Percentiles rank a stretch among this genome's conserved stretches.
These are phyloP conservation scores for Apis mellifera DNA, from an alignment of 1,140 invertebrate genomes.

Conservation along the genomic window DNA sequence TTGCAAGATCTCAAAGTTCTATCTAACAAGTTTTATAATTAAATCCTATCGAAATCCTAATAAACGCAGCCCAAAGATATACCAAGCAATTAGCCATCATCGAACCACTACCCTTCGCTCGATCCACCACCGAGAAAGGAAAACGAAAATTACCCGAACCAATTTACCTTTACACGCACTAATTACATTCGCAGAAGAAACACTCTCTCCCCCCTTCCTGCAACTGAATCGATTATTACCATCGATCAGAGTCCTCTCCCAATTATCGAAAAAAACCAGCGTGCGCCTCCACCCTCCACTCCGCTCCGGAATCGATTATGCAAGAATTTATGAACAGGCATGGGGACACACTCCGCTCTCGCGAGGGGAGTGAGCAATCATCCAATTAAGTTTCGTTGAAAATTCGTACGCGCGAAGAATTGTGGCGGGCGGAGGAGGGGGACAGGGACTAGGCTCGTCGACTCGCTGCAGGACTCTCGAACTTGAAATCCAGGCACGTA, in stretches of 20 bases:
- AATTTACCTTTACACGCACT: neutral
- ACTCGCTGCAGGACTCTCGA: neutral
- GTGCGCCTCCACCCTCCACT: neutral
- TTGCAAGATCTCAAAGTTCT: too few relatives aligned
- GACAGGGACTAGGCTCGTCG: neutral
- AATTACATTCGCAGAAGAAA: neutral
- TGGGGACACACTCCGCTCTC: neutral
- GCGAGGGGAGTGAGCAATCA: conserved; percentile 32
- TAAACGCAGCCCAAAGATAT: too few relatives aligned
- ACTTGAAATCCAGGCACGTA: conserved; percentile 61
- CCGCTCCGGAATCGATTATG: conserved; percentile 1
- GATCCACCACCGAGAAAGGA: neutral
- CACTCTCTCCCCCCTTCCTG: neutral
- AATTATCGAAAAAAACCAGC: conserved; percentile 5
- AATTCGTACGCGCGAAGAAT: conserved; percentile 1
- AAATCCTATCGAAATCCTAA: too few relatives aligned
- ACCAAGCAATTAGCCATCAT: too few relatives aligned
- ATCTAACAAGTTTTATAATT: too few relatives aligned
- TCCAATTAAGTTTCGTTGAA: conserved; percentile 40
- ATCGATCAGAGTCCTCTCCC: neutral
- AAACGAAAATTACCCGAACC: neutral
- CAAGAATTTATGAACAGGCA: conserved; percentile 24
- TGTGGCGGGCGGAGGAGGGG: too few relatives aligned
- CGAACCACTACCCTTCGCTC: too few relatives aligned
- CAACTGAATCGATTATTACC: neutral